phyloP scores from a whole-genome alignment of 2,888 invertebrate species.

The Caradrina kadenii region DNA sequence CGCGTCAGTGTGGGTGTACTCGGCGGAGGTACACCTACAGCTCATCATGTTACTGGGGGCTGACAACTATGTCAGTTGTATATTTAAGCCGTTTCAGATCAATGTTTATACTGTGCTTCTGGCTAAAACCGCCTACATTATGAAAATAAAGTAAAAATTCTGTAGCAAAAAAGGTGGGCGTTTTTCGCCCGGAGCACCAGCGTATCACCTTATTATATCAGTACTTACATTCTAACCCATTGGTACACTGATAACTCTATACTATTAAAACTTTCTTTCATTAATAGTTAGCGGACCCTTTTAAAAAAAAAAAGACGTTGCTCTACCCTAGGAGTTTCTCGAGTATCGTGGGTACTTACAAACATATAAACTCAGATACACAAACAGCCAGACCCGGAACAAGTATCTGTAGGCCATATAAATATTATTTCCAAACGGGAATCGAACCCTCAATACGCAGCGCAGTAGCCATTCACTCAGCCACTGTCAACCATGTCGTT shows the following conservation, averaged over 20 bases:
- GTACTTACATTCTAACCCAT: constrained; percentile 7
- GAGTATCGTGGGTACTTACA: too few relatives aligned
- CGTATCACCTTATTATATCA: constrained; percentile 32
- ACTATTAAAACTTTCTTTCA: constrained; percentile 28
- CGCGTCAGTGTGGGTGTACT: constrained; percentile 13
- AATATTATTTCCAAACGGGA: too few relatives aligned
- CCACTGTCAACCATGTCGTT: too few relatives aligned
- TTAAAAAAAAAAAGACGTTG: neutral
- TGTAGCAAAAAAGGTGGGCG: constrained; percentile 17
- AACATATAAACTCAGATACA: too few relatives aligned
- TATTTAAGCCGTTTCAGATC: constrained; percentile 22
- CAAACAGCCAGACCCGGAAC: too few relatives aligned
- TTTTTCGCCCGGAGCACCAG: constrained; percentile 22
- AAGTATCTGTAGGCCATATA: too few relatives aligned
- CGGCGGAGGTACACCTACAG: neutral
- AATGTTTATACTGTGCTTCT: constrained; percentile 11
- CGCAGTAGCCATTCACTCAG: too few relatives aligned
- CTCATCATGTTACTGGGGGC: neutral
- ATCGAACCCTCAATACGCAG: too few relatives aligned
- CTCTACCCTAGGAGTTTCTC: too few relatives aligned
- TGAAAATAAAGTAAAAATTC: constrained; percentile 6
- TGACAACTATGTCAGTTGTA: constrained; percentile 20
- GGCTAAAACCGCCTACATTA: constrained; percentile 23
- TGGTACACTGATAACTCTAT: constrained; percentile 31
- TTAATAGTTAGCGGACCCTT: constrained; percentile 15